These are phyloP conservation scores for Toxotes lorentzi DNA, from an alignment of 2,797 vertebrate species.

Conservation along the genomic window DNA sequence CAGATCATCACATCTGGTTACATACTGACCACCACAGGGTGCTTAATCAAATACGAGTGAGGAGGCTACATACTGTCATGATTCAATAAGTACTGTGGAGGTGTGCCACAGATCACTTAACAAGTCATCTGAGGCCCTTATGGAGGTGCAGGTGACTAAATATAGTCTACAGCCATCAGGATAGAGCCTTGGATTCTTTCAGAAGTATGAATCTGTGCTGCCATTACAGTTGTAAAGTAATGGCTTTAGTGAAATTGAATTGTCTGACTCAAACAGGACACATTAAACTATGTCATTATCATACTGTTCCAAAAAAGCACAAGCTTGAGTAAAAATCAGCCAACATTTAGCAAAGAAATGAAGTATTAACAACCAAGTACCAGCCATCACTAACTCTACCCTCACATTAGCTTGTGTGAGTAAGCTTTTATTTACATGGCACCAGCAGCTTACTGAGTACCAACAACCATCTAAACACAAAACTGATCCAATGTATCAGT, in stretches of 20 bases:
- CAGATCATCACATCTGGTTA: constrained; percentile 13
- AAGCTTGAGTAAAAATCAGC: neutral
- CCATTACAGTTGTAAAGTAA: neutral
- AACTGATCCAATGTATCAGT: neutral
- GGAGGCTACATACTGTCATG: neutral
- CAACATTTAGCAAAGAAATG: too few species aligned
- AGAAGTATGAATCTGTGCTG: neutral
- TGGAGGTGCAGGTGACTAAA: constrained; percentile 18
- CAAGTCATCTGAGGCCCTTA: constrained; percentile 17
- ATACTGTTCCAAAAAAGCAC: neutral
- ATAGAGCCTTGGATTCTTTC: constrained; percentile 4
- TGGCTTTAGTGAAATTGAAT: neutral
- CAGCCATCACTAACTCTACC: neutral
- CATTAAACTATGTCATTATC: neutral
- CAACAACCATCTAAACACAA: neutral
- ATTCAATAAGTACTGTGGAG: constrained; percentile 27
- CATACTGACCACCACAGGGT: neutral
- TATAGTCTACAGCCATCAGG: neutral
- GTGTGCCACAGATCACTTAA: constrained; percentile 31
- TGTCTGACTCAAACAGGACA: neutral
- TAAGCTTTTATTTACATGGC: neutral
- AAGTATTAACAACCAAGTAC: neutral
- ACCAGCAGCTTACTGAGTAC: neutral
- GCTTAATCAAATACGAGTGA: constrained; percentile 25
- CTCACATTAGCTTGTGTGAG: neutral